A percentile compares a stretch with the other conserved stretches of the same genome.
Conservation (phyloP, 2,888 invertebrate species). For the Temnothorax rugatulus region DNA sequence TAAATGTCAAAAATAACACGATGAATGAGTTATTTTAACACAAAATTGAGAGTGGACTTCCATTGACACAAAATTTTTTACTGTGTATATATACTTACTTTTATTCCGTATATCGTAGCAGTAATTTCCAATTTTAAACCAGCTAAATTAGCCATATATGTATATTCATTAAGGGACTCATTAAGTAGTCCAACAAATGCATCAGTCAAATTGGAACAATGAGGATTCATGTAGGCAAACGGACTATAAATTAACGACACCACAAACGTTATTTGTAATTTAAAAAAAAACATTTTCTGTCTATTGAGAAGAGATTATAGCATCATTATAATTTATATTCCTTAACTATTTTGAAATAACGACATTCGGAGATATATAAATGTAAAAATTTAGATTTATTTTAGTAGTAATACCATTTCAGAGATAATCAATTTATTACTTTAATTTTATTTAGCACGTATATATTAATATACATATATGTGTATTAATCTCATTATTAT, state of each 20-base stretch:
- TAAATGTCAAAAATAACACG: no score
- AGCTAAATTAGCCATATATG: slow-evolving; percentile 96
- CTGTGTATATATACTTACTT: slow-evolving; percentile 89
- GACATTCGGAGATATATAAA: no score
- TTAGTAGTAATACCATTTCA: no score
- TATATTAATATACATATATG: no score
- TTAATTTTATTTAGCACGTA: no score
- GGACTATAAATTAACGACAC: slow-evolving; percentile 89
- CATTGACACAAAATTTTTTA: no score
- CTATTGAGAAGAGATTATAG: not conserved
- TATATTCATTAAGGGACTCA: slow-evolving; percentile 96
- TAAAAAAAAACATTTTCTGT: not conserved
- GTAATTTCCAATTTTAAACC: slow-evolving; percentile 93
- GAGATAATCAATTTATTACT: no score
- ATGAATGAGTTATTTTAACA: no score
- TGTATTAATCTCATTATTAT: no score
- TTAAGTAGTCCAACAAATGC: slow-evolving; percentile 93
- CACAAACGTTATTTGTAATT: not conserved
- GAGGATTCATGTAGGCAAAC: slow-evolving; percentile 94
- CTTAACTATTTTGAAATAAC: no score
- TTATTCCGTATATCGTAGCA: slow-evolving; percentile 94
- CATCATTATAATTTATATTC: not conserved
- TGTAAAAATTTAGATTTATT: no score
- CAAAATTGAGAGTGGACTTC: no score
- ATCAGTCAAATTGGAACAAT: slow-evolving; percentile 93